Evolutionary conservation across 2,797 vertebrate genomes (phyloP).

Genomic region (Scolopax bukidnonensis): DNA sequence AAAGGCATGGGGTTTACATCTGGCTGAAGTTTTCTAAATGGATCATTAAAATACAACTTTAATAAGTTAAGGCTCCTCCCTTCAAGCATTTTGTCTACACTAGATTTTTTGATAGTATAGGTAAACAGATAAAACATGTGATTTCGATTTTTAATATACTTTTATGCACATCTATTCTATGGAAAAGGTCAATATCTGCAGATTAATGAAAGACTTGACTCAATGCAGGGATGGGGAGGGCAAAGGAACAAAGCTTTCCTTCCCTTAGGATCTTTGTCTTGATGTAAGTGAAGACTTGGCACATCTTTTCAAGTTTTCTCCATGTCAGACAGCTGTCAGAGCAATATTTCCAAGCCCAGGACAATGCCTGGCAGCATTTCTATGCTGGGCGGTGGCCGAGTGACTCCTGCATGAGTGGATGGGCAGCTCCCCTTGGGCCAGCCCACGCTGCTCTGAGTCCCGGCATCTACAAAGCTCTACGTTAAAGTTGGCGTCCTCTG

Average conservation of each 20-base stretch:
- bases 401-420: rapidly evolving
- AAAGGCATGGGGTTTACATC: not conserved
- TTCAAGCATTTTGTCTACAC: not conserved
- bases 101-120: not conserved
- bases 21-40: not conserved
- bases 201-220: not conserved
- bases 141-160: not conserved
- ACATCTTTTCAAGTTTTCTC: not conserved
- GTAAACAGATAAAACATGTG: not conserved
- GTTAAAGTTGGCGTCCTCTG: not conserved
- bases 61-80: not conserved
- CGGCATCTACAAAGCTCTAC: not conserved
- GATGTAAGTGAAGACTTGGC: not conserved
- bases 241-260: not conserved
- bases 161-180: not conserved
- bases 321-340: not conserved
- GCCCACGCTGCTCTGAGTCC: not conserved
- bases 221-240: not conserved
- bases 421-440: not conserved
- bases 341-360: not conserved
- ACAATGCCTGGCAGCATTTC: rapidly evolving
- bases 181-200: not conserved
- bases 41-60: not conserved
- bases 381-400: rapidly evolving
- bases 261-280: not conserved